Evolutionary conservation across 2,113 vertebrate species (phyloP), one percentile per base, ranked within the genome.

Genomic region (Argyrosomus japonicus): DNA sequence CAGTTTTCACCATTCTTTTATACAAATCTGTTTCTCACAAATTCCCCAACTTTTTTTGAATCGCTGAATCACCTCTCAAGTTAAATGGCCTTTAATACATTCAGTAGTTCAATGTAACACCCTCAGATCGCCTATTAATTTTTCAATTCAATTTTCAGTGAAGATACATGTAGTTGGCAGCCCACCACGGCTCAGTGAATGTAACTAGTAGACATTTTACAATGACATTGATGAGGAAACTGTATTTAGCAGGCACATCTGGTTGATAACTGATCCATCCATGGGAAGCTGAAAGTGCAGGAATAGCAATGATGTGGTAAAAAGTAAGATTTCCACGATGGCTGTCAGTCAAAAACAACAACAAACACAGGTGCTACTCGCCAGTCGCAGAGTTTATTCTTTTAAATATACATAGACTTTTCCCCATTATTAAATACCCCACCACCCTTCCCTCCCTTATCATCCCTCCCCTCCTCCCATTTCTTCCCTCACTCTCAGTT

Each of bases 331-430:
- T 19, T 74, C 3, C 32, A 54, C 27, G 9, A 13, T 3, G 17
- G 6, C 12, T 29, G n/a, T 70, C 29, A 74, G 45, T 72, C n/a
- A 87, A 73, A 76, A 77, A 82, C 36, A 58, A 83, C 65, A 82
- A 68, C 62, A 87, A 67, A 58, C 57, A 71, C 48, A 56, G 65
- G 23, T 60, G 61, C 25, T 87, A 87, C 89, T 88, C 83, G 89
- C 93, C 92, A 94, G 92, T 89, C 86, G 79, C 90, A 91, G 92
- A 93, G 90, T 94, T 95, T 95, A 93, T 94, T 95, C 63, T 84
- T 93, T 95, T 93, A 95, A 95, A 95, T 95, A 95, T 94, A 94
- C 93, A 95, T 94, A 92, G 89, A 93, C 90, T 93, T 92, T 88
- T 47, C 40, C 69, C 82, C 78, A 67, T 83, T 90, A 85, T 95